phyloP scores from a whole-genome alignment of 2,888 invertebrate species.

The Thymelicus lineola region DNA sequence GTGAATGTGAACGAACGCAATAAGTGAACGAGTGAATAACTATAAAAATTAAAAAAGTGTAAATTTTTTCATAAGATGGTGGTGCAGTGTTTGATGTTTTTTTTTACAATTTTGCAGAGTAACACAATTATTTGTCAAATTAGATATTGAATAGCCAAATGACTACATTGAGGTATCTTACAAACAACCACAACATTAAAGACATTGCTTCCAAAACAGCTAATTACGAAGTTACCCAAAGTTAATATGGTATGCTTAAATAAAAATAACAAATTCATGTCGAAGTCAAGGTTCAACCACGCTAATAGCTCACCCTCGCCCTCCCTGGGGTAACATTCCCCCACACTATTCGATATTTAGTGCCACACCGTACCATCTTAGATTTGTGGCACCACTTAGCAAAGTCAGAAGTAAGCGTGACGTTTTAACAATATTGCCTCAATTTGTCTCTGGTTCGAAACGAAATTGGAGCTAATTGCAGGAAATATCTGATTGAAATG shows the following conservation, averaged over 20 bases:
- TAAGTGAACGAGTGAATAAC: no score
- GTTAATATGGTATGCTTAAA: constrained; percentile 32
- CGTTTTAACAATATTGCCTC: constrained; percentile 51
- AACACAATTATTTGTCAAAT: no score
- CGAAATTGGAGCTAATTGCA: constrained; percentile 46
- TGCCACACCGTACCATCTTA: constrained; percentile 81
- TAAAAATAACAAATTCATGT: constrained; percentile 60
- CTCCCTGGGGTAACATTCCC: constrained; percentile 61
- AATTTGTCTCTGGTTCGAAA: constrained; percentile 52
- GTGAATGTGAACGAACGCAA: no score
- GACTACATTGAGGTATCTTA: neutral
- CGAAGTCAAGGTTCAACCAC: constrained; percentile 73
- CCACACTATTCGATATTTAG: constrained; percentile 73
- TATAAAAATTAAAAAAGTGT: no score
- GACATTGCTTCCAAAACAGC: constrained; percentile 17
- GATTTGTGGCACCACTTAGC: constrained; percentile 75
- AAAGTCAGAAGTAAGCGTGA: constrained; percentile 57
- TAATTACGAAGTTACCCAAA: constrained; percentile 34
- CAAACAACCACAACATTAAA: neutral
- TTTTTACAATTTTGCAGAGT: no score
- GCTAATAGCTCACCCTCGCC: constrained; percentile 67
- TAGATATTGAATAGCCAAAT: no score
- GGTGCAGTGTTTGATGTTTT: no score
- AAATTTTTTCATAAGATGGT: no score
- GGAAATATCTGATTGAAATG: constrained; percentile 42